These are phyloP conservation scores for Corythoichthys haematopterus DNA, from an alignment of 2,113 vertebrate species.

Conservation along the genomic window DNA sequence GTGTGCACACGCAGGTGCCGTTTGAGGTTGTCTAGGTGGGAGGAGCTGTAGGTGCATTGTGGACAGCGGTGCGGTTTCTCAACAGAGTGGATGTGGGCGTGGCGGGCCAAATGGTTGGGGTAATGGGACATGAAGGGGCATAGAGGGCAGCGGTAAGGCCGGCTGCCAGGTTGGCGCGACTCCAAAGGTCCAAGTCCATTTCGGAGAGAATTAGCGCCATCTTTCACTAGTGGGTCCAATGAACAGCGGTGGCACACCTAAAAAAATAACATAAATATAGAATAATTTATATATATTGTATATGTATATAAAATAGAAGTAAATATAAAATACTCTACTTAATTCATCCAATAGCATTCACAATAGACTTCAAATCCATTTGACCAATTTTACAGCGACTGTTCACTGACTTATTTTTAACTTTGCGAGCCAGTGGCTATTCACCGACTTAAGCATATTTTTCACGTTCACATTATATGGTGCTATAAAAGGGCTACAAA, in stretches of 20 bases:
- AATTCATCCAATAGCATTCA: no score
- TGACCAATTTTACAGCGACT: no score
- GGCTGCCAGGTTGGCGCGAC: conserved; percentile 71
- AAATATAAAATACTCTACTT: no score
- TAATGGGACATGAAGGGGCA: conserved; percentile 95
- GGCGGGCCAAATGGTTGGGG: conserved; percentile 91
- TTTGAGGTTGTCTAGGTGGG: conserved; percentile 96
- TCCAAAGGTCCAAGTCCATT: conserved; percentile 33
- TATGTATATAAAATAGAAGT: no score
- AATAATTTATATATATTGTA: no score
- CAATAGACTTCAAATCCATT: no score
- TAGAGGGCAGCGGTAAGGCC: conserved; percentile 85
- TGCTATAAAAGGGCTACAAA: no score
- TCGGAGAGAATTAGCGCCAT: conserved; percentile 51
- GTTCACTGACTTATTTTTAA: no score
- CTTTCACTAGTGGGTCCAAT: conserved; percentile 78
- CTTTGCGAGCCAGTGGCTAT: background rate
- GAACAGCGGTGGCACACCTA: conserved; percentile 82
- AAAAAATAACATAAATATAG: background rate
- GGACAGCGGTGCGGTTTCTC: conserved; percentile 94
- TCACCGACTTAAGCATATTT: background rate
- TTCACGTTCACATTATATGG: no score
- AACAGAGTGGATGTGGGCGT: conserved; percentile 96
- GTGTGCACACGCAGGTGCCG: conserved; percentile 91
- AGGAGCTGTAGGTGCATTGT: conserved; percentile 89